Conservation (phyloP, 2,888 invertebrate species). For the Blomia tropicalis region DNA sequence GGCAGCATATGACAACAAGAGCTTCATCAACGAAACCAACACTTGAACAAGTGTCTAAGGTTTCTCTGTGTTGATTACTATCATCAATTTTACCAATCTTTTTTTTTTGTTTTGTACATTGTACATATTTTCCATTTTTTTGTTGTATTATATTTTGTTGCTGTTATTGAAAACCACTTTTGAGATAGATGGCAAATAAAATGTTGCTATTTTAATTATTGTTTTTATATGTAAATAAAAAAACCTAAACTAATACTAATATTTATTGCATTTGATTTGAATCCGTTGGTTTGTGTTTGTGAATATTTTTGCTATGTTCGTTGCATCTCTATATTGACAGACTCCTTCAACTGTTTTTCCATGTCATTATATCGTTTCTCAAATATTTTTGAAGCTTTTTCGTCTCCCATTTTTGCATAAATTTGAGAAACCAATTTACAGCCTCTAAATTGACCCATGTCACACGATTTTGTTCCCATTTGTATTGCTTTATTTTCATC, state of each 20-base stretch:
- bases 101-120: too few species aligned
- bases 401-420: constrained; percentile 62
- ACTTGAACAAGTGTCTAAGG: constrained; percentile 16
- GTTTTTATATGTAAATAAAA: not conserved
- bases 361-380: constrained; percentile 53
- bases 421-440: constrained; percentile 80
- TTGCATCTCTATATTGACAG: constrained; percentile 22
- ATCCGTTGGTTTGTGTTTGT: too few species aligned
- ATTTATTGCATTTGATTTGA: too few species aligned
- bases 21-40: constrained; percentile 25
- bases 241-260: not conserved
- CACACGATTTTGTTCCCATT: constrained; percentile 61
- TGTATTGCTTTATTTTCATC: constrained; percentile 62
- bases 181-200: too few species aligned
- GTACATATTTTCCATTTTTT: not conserved
- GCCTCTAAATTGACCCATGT: constrained; percentile 63
- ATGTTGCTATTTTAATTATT: not conserved
- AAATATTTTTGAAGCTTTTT: constrained; percentile 52
- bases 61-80: too few species aligned
- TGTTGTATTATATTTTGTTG: not conserved
- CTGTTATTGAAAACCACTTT: not conserved
- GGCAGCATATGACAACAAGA: constrained; percentile 23
- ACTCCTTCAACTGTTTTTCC: constrained; percentile 46
- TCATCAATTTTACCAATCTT: too few species aligned
- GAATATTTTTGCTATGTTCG: constrained; percentile 23